A percentile compares a stretch with the other conserved stretches of the same genome.
These are phyloP conservation scores for Orientallactaga sibirica DNA, from an alignment of 2,797 vertebrate species.

Conservation along the genomic window DNA sequence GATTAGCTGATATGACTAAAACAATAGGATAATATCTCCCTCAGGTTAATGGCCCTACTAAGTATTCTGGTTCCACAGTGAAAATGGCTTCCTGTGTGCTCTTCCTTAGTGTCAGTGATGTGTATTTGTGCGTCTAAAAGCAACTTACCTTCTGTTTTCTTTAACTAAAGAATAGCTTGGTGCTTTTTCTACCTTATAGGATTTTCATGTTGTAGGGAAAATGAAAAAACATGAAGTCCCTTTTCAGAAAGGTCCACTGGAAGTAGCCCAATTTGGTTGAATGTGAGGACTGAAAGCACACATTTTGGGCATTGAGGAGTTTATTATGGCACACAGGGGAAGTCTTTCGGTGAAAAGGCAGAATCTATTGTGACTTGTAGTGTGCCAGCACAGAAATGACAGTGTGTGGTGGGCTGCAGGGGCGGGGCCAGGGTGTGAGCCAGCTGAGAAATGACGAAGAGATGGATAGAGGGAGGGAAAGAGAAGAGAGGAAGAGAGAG, in stretches of 20 bases:
- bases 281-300: too few relatives aligned
- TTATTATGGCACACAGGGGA: too few relatives aligned
- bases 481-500: too few relatives aligned
- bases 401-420: too few relatives aligned
- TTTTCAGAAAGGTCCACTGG: not conserved
- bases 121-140: not conserved
- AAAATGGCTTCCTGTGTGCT: constrained; percentile 14
- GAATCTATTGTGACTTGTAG: too few relatives aligned
- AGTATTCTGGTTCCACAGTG: constrained; percentile 13
- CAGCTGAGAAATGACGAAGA: too few relatives aligned
- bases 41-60: constrained; percentile 34
- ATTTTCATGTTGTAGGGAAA: not conserved
- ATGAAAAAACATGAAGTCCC: not conserved
- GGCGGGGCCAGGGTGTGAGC: too few relatives aligned
- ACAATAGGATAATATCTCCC: constrained; percentile 51
- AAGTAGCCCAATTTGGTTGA: not conserved
- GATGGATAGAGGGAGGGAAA: too few relatives aligned
- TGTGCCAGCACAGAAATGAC: too few relatives aligned
- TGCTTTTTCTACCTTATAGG: not conserved
- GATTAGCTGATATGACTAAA: constrained; percentile 61
- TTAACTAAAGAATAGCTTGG: not conserved
- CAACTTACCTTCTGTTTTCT: not conserved
- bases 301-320: too few relatives aligned
- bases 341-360: too few relatives aligned
- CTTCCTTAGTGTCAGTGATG: not conserved